These are phyloP conservation scores for Pomatostomus ruficeps DNA, from an alignment of 2,113 vertebrate species.

Conservation along the genomic window DNA sequence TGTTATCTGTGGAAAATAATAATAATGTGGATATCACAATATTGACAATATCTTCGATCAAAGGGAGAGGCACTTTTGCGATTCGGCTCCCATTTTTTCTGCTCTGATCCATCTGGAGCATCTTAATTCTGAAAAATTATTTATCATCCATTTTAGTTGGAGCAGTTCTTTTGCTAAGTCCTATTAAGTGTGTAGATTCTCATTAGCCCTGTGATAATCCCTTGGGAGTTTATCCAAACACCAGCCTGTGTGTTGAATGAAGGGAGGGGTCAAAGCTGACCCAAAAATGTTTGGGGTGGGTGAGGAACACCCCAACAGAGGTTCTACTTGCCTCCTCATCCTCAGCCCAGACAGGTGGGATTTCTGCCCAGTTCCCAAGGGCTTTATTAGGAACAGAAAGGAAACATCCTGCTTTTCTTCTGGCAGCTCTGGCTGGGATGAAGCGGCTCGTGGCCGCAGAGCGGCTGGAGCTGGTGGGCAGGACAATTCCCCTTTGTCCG, in stretches of 20 bases:
- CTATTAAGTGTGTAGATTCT: neutral
- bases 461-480: neutral
- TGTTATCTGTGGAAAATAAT: neutral
- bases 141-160: neutral
- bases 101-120: neutral
- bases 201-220: neutral
- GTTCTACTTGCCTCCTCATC: neutral
- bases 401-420: neutral
- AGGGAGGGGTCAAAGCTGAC: neutral
- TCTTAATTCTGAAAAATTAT: neutral
- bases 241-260: rapidly evolving
- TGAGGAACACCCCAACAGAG: rapidly evolving
- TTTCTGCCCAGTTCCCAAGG: rapidly evolving
- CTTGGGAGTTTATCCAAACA: neutral
- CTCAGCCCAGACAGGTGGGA: neutral
- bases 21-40: neutral
- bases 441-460: rapidly evolving
- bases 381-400: neutral
- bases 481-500: neutral
- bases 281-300: rapidly evolving
- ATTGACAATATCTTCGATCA: neutral
- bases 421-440: neutral
- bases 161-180: neutral
- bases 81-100: neutral
- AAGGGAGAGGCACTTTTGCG: neutral